These are phyloP conservation scores for Podotricha telesiphe DNA, from an alignment of 2,888 invertebrate species.

Conservation along the genomic window DNA sequence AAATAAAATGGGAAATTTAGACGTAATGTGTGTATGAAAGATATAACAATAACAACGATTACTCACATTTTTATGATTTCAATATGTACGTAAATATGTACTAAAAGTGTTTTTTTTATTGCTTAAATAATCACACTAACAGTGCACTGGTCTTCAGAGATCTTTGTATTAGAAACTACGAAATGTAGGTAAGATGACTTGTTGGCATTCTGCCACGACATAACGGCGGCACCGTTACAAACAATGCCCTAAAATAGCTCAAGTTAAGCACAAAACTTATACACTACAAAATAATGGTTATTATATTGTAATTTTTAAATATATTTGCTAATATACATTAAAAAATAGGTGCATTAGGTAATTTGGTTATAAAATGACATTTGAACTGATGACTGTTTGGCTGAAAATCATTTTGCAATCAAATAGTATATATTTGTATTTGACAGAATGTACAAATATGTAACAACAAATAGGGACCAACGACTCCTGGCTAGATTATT, in stretches of 20 bases:
- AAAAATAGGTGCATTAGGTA: not conserved
- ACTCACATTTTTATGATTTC: not conserved
- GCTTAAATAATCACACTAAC: not conserved
- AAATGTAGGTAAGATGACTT: conserved; percentile 63
- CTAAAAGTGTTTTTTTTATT: not conserved
- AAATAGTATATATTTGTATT: too few relatives aligned
- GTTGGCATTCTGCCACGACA: conserved; percentile 68
- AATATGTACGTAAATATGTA: not conserved
- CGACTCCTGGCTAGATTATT: too few relatives aligned
- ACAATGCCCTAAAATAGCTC: conserved; percentile 56
- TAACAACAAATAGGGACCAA: too few relatives aligned
- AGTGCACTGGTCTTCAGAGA: conserved; percentile 46
- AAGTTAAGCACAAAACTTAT: conserved; percentile 52
- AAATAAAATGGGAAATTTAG: too few relatives aligned
- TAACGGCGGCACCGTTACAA: conserved; percentile 53
- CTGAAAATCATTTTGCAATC: too few relatives aligned
- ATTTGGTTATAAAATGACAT: too few relatives aligned
- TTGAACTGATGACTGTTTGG: too few relatives aligned
- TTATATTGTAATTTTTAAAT: conserved; percentile 26
- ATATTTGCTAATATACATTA: conserved; percentile 16
- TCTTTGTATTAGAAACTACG: conserved; percentile 52
- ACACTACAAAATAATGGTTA: conserved; percentile 25
- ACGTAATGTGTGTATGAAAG: too few relatives aligned
- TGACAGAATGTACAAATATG: too few relatives aligned
- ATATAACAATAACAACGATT: too few relatives aligned